Evolutionary conservation across 2,797 vertebrate species (phyloP).

Genomic region (Chloroceryle amazona): DNA sequence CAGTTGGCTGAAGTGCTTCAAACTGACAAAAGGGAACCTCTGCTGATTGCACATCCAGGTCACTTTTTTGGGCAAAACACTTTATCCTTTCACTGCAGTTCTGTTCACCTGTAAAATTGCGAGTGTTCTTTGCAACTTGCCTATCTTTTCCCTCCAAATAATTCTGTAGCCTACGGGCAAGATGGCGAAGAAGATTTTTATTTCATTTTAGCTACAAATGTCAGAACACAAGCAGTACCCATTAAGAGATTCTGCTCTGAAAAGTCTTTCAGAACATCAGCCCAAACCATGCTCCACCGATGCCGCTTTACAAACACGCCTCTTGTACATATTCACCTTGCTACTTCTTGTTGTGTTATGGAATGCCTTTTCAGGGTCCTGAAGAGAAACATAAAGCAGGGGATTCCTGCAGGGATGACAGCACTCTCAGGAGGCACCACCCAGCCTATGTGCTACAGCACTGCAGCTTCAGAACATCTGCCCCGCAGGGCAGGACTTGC

Average conservation of each 20-base stretch:
- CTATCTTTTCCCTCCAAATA: neutral
- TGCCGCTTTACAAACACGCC: neutral
- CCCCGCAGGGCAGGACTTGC: neutral
- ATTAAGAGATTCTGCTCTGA: neutral
- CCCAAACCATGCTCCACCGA: neutral
- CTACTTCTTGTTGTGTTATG: neutral
- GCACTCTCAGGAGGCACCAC: rapidly evolving
- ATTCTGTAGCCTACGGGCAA: neutral
- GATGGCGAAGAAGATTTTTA: neutral
- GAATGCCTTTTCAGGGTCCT: neutral
- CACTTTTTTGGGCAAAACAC: neutral
- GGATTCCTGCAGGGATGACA: neutral
- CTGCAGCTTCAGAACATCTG: neutral
- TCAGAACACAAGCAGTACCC: neutral
- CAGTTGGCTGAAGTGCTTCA: neutral
- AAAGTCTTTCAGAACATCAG: neutral
- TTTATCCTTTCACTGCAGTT: neutral
- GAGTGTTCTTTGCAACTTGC: neutral
- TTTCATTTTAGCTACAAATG: neutral
- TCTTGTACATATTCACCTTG: neutral
- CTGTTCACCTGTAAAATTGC: neutral
- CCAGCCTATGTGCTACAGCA: neutral
- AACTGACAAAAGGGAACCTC: neutral
- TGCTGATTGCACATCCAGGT: neutral
- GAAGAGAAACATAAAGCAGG: neutral